Base-by-base conservation (phyloP, 2,888 invertebrate species). In the Brachypalpus laphriformis region DNA sequence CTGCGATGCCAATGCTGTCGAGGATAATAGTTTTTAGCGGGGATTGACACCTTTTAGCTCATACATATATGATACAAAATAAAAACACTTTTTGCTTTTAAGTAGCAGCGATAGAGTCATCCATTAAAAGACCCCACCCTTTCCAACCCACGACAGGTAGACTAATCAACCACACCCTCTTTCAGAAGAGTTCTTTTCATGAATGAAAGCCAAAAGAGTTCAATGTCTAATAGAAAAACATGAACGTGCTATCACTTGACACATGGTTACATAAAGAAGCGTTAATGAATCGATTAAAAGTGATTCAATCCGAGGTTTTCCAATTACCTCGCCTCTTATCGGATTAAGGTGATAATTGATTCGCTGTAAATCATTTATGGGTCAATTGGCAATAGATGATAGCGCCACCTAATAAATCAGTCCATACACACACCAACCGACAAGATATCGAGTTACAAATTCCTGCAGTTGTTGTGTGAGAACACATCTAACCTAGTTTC, bases 331-430 rank as follows among this genome's bases (percentile, higher is more conserved):
- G 34, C 37, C 5, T 42, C 42, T 49, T 74, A 66, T 82, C 72
- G 61, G n/a, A 61, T 72, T 61, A 40, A 61, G 16, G 49, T 61
- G 61, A 37, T 66, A 81, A 85, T 85, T 85, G 81, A 85, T 76
- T 85, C 57, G 66, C 47, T 61, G 75, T 76, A 81, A 81, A 81
- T 71, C 70, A 71, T 61, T 56, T 45, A 71, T 66, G 56, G 59
- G 66, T 70, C 54, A 75, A 85, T 85, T 81, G 40, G n/a, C 70
- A 37, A 54, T 40, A 22, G 57, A 47, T 40, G 81, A 76, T 81
- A 81, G 80, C 85, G 85, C 81, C 81, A 66, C 31, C n/a, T 65
- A 85, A 85, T 85, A 85, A 85, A 85, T 85, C 85, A 85, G 76
- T 76, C 51, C 45, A 72, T 61, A 61, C 45, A 51, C 25, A 25